phyloP scores from a whole-genome alignment of 2,113 vertebrate genomes.

The Polypterus bichir region DNA sequence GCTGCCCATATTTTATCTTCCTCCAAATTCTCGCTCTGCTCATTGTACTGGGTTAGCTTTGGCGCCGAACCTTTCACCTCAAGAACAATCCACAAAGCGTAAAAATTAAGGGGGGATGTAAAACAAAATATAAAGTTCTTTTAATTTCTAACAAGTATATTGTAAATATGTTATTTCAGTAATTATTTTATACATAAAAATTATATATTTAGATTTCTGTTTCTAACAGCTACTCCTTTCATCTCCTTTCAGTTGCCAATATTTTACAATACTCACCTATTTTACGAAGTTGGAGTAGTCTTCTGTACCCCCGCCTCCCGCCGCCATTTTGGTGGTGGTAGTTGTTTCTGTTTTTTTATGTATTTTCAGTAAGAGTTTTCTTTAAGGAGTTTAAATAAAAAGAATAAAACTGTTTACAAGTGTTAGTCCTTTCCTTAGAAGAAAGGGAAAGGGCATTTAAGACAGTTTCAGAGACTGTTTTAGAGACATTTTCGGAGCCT shows the following conservation, averaged over 20 bases:
- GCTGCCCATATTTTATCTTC: no score
- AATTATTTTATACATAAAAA: no score
- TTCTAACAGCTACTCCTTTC: no score
- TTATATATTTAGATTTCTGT: no score
- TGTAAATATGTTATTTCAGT: no score
- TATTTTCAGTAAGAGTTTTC: constrained; percentile 7
- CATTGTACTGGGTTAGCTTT: no score
- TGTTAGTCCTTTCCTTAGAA: constrained; percentile 26
- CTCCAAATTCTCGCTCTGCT: no score
- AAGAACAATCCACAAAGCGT: constrained; percentile 27
- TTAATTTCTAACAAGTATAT: no score
- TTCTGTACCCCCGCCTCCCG: constrained; percentile 41
- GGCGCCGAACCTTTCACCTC: constrained; percentile 36
- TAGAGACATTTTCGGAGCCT: constrained; percentile 18
- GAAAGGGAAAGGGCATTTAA: constrained; percentile 28
- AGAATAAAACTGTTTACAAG: neutral
- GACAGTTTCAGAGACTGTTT: constrained; percentile 8
- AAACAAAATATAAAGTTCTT: no score
- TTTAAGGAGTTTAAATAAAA: neutral
- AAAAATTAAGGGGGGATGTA: constrained; percentile 6
- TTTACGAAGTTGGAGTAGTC: constrained; percentile 21
- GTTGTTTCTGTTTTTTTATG: constrained; percentile 38
- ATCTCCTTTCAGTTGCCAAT: no score
- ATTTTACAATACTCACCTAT: constrained; percentile 7
- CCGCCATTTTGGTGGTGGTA: constrained; percentile 54